Base-by-base conservation (phyloP, 2,113 vertebrate genomes). In the Panthera leo region DNA sequence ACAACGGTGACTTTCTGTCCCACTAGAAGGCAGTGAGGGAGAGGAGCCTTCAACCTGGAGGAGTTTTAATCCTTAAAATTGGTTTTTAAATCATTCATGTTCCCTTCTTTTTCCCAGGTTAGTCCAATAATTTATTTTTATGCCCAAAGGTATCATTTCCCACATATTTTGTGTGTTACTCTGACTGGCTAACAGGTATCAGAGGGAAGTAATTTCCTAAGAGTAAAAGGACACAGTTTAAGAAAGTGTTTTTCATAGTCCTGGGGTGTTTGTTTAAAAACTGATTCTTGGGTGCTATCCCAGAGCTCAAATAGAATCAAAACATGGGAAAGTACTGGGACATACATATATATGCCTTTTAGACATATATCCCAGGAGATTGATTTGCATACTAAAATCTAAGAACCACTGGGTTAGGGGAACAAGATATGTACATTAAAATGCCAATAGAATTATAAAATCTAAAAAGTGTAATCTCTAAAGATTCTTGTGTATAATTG, bases 361-460 rank as follows among this genome's bases (percentile, higher is more conserved):
- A 94, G 82, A 61, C 5, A 0, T 14, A 3, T 19, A 15, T 76
- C 76, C 48, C 51, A 51, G 85, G 63, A 79, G 53, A 51, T 42
- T 67, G 1, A 1, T 4, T 4, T 6, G 0, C 15, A 3, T 48
- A 4, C 42, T n/a, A 6, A 23, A 23, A 34, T 34, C 27, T 3
- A 83, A 92, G 95, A 97, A 88, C 94, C 94, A 93, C 97, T 95
- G 94, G 86, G 91, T 91, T 95, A 92, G 90, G 90, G 92, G 58
- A 73, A 45, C 23, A 6, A 76, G 73, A 51, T n/a, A 1, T 1
- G 8, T 21, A 36, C 2, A 4, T 68, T 79, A 78, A 25, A 76
- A 51, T 82, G 65, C 51, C 67, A 76, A n/a, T 53, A 51, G 71
- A 78, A 25, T 96, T 79, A 36, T 25, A 53, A 84, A 97, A 91